phyloP scores from a whole-genome alignment of 2,797 vertebrate genomes.

The Streptopelia turtur region DNA sequence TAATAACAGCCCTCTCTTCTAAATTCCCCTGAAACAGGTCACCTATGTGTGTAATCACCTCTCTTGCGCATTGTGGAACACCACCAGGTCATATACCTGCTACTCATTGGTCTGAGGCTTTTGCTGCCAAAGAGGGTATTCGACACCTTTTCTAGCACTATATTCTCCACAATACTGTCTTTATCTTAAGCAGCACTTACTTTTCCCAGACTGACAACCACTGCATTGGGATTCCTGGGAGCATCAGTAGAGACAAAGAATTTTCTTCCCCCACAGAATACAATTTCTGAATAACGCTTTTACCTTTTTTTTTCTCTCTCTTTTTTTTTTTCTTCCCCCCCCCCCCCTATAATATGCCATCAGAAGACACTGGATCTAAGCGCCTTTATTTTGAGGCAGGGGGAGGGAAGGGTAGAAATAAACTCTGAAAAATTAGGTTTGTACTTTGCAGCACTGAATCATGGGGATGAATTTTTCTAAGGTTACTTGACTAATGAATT shows the following conservation, averaged over 20 bases:
- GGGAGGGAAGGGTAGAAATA: neutral
- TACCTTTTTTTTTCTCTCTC: rapidly evolving
- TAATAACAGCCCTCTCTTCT: neutral
- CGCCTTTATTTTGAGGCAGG: rapidly evolving
- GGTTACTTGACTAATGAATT: neutral
- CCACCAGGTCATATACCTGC: neutral
- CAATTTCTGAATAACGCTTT: neutral
- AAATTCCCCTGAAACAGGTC: neutral
- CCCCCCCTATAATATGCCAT: neutral
- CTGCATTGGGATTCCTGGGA: neutral
- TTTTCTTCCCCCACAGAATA: neutral
- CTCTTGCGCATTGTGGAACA: neutral
- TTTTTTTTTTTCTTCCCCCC: too few species aligned
- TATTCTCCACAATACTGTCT: neutral
- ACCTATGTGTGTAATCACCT: neutral
- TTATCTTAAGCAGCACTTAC: neutral
- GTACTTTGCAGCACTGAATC: neutral
- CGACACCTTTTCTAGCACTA: neutral
- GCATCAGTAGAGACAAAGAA: neutral
- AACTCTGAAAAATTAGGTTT: neutral
- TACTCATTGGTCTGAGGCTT: neutral
- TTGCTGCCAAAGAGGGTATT: neutral
- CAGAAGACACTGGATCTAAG: neutral
- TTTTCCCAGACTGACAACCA: neutral
- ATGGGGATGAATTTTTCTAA: neutral